phyloP scores from a whole-genome alignment of 1,140 invertebrate species.

The Philaenus spumarius region DNA sequence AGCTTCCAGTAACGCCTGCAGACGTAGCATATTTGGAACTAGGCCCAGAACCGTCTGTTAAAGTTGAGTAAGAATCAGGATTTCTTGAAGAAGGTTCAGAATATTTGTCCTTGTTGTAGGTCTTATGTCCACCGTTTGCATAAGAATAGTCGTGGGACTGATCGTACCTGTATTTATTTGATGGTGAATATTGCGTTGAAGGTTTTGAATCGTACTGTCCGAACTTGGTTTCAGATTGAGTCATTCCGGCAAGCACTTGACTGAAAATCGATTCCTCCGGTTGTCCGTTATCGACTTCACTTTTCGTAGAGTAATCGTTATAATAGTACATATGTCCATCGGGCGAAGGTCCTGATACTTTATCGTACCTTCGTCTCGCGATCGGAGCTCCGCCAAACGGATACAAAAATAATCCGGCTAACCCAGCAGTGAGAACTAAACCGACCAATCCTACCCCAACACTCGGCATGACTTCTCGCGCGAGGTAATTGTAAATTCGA shows the following conservation, averaged over 20 bases:
- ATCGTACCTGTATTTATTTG: slow-evolving; percentile 20
- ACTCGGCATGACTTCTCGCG: slow-evolving; percentile 69
- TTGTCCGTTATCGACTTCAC: slow-evolving; percentile 42
- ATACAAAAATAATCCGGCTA: slow-evolving; percentile 65
- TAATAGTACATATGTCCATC: slow-evolving; percentile 28
- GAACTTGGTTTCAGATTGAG: slow-evolving; percentile 25
- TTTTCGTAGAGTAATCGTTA: slow-evolving; percentile 25
- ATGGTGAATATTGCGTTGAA: neutral
- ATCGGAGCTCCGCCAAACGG: slow-evolving; percentile 56
- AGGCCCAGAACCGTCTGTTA: slow-evolving; percentile 20
- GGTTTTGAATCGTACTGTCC: slow-evolving; percentile 4
- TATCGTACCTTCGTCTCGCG: slow-evolving; percentile 41
- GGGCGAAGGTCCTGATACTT: slow-evolving; percentile 12
- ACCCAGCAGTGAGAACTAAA: slow-evolving; percentile 57
- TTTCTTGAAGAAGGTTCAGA: slow-evolving; percentile 7
- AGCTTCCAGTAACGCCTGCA: neutral
- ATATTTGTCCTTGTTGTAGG: slow-evolving; percentile 16
- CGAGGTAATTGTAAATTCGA: slow-evolving; percentile 69
- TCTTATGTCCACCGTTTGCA: neutral
- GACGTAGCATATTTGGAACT: slow-evolving; percentile 15
- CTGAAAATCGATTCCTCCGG: slow-evolving; percentile 65
- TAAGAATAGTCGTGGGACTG: slow-evolving; percentile 17
- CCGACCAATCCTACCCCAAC: slow-evolving; percentile 68
- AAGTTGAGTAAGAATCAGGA: slow-evolving; percentile 10
- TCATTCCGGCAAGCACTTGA: slow-evolving; percentile 56